phyloP scores from a whole-genome alignment of 1,140 invertebrate genomes.

The Megalonaias nervosa region DNA sequence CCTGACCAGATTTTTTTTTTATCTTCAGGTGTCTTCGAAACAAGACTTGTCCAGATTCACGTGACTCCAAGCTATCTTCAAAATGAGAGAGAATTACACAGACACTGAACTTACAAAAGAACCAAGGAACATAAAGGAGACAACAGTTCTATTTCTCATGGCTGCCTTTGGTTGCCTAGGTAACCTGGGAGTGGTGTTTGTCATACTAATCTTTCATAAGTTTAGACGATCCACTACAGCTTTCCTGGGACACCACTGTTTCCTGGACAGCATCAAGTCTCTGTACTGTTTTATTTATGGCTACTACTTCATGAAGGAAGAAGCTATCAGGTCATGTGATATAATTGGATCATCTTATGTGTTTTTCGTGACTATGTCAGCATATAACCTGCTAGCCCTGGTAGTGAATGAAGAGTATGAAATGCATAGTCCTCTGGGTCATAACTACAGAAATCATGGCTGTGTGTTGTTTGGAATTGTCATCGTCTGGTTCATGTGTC shows the following conservation, averaged over 20 bases:
- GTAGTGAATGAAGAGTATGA: slow-evolving; percentile 91
- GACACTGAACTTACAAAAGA: too few relatives aligned
- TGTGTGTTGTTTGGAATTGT: slow-evolving; percentile 93
- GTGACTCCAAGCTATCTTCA: too few relatives aligned
- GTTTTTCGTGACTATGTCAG: slow-evolving; percentile 89
- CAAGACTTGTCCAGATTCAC: too few relatives aligned
- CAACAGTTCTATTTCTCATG: slow-evolving; percentile 63
- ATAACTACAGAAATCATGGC: slow-evolving; percentile 70
- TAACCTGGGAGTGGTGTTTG: slow-evolving; percentile 84
- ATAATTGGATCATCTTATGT: slow-evolving; percentile 92
- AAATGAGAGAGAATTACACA: too few relatives aligned
- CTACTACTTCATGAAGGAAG: slow-evolving; percentile 86
- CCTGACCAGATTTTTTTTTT: too few relatives aligned
- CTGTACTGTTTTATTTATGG: slow-evolving; percentile 57
- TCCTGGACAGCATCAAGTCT: slow-evolving; percentile 60
- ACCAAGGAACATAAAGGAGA: too few relatives aligned
- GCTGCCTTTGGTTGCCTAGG: slow-evolving; percentile 86
- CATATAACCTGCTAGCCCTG: slow-evolving; percentile 91
- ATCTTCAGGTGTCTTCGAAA: too few relatives aligned
- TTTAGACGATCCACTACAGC: slow-evolving; percentile 58
- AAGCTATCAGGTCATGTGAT: slow-evolving; percentile 88
- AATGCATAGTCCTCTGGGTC: slow-evolving; percentile 76
- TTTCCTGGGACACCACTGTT: slow-evolving; percentile 64
- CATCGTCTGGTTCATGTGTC: slow-evolving; percentile 89
- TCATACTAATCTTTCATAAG: slow-evolving; percentile 73